A percentile compares a stretch with the other conserved stretches of the same genome.
Evolutionary conservation across 2,888 invertebrate genomes (phyloP).

Genomic region (Drosophila affinis): DNA sequence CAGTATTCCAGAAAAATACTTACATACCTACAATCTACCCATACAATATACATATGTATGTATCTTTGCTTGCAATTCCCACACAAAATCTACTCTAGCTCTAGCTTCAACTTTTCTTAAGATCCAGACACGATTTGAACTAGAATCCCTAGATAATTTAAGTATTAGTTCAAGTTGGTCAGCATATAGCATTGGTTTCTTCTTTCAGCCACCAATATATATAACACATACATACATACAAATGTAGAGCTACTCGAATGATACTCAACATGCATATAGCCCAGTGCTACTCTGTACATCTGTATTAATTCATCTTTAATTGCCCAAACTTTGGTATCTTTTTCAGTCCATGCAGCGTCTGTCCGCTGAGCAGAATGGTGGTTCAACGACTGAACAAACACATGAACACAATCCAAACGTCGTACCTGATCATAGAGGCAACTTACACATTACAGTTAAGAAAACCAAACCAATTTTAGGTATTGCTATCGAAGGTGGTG

Average conservation of each 20-base stretch:
- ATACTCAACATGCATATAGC: no score
- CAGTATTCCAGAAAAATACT: neutral
- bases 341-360: conserved; percentile 90
- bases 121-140: conserved; percentile 35
- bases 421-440: conserved; percentile 93
- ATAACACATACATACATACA: no score
- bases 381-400: conserved; percentile 85
- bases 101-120: conserved; percentile 25
- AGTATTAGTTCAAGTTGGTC: conserved; percentile 24
- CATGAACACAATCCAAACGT: conserved; percentile 87
- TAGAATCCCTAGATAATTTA: conserved; percentile 16
- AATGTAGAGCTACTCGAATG: neutral
- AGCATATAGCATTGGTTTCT: conserved; percentile 10
- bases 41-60: neutral
- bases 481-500: conserved; percentile 98
- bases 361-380: conserved; percentile 86
- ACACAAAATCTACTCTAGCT: conserved; percentile 33
- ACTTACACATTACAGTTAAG: conserved; percentile 94
- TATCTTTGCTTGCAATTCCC: conserved; percentile 43
- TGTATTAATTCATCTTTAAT: neutral
- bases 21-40: neutral
- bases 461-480: conserved; percentile 97
- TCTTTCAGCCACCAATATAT: neutral
- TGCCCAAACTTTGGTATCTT: conserved; percentile 34
- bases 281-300: neutral